Base-by-base conservation (phyloP, 2,797 vertebrate genomes). In the Pipistrellus pygmaeus region DNA sequence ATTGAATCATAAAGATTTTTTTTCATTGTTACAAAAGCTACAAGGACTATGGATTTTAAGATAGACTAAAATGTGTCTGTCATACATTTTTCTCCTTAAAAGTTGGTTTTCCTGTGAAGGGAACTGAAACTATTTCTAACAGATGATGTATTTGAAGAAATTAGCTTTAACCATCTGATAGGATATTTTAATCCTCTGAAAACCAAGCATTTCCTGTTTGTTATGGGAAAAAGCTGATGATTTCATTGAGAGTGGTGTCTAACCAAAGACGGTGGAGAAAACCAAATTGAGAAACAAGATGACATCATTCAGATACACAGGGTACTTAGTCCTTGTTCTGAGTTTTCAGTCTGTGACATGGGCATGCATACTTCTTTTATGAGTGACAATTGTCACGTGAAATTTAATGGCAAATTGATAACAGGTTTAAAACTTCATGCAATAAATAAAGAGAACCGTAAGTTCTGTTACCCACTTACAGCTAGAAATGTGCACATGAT, bases 1-100 rank as follows among this genome's bases (percentile, higher is more conserved):
- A 94, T 90, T 72, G 18, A 95, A 51, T 94, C 32, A 88, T 14
- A 69, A 38, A 3, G 69, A 32, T 17, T 32, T 60, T n/a, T 60
- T 80, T 76, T 76, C 27, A 38, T 23, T 51, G 5, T 82, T 78
- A 13, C 20, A 48, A 90, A 93, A 90, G 21, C 30, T 94, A 14
- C 27, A 64, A 25, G 71, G 30, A 73, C 46, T 86, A 21, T 55
- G 27, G 13, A 7, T 83, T 90, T 86, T 51, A n/a, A 82, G 60
- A 77, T 57, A 75, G 6, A 69, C 5, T 17, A 35, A 76, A 83
- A 87, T 35, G 62, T 75, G 41, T 64, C 6, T 41, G 18, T 3
- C 11, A 72, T 35, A 32, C 2, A 12, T 80, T 78, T 90, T 88
- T 57, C 32, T 20, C n/a, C 2, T 86, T 91, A 66, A 76, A 95